phyloP scores from a whole-genome alignment of 2,113 vertebrate species.

The Asarcornis scutulata region DNA sequence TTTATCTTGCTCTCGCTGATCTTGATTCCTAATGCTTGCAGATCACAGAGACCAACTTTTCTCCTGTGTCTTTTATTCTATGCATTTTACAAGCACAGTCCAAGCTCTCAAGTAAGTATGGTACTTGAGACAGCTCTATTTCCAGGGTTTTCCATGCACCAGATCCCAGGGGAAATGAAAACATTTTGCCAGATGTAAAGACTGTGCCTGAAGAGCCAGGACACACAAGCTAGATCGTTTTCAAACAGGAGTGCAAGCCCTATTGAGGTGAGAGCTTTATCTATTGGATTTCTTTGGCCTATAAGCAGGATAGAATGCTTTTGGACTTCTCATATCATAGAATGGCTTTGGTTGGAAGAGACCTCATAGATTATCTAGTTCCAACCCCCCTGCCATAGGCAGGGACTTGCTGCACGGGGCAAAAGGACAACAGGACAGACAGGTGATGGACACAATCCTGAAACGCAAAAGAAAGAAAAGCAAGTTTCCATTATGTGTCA shows the following conservation, averaged over 20 bases:
- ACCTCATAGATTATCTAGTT: no score
- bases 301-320: not conserved
- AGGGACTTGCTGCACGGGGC: not conserved
- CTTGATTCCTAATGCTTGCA: not conserved
- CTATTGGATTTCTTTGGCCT: not conserved
- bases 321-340: not conserved
- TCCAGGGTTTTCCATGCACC: not conserved
- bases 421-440: not conserved
- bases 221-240: not conserved
- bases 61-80: not conserved
- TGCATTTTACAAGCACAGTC: not conserved
- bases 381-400: no score
- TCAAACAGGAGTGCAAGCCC: not conserved
- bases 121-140: not conserved
- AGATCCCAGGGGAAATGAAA: not conserved
- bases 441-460: not conserved
- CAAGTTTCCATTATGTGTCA: not conserved
- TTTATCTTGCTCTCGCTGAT: not conserved
- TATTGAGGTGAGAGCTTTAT: not conserved
- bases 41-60: not conserved
- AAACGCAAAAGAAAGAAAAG: not conserved
- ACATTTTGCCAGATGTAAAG: not conserved
- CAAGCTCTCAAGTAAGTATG: not conserved
- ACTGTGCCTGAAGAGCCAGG: not conserved
- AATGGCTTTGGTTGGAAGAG: no score